phyloP scores from a whole-genome alignment of 1,140 invertebrate species.

The Eufriesea mexicana region DNA sequence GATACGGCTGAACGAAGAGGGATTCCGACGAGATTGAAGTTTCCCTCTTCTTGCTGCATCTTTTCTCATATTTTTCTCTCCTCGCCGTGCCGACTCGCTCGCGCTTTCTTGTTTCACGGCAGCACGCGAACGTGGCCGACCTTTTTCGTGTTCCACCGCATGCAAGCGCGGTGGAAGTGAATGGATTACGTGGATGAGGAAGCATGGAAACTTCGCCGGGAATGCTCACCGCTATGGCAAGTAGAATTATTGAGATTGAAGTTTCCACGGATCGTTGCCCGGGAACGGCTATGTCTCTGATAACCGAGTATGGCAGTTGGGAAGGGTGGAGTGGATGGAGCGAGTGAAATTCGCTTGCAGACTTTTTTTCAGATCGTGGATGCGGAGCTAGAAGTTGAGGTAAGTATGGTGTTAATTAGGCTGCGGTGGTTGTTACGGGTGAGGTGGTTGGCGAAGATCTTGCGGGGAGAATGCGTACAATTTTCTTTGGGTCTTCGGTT shows the following conservation, averaged over 20 bases:
- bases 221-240: not conserved
- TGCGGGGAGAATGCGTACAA: too few relatives aligned
- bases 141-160: too few relatives aligned
- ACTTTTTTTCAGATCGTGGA: too few relatives aligned
- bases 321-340: not conserved
- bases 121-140: not conserved
- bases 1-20: conserved; percentile 30
- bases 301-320: not conserved
- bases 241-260: conserved; percentile 32
- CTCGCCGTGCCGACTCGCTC: too few relatives aligned
- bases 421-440: too few relatives aligned
- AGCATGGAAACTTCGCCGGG: conserved; percentile 5
- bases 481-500: too few relatives aligned
- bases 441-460: too few relatives aligned
- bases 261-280: not conserved
- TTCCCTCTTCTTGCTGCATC: not conserved
- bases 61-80: not conserved
- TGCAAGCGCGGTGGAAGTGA: not conserved
- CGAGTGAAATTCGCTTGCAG: not conserved
- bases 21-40: conserved; percentile 23
- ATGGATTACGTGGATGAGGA: conserved; percentile 4
- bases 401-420: too few relatives aligned
- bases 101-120: not conserved
- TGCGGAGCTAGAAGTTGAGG: too few relatives aligned
- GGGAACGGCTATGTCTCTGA: not conserved